Percentiles rank a stretch among this genome's conserved stretches.
Evolutionary conservation across 2,888 invertebrate species (phyloP).

Genomic region (Poecilus cupreus): DNA sequence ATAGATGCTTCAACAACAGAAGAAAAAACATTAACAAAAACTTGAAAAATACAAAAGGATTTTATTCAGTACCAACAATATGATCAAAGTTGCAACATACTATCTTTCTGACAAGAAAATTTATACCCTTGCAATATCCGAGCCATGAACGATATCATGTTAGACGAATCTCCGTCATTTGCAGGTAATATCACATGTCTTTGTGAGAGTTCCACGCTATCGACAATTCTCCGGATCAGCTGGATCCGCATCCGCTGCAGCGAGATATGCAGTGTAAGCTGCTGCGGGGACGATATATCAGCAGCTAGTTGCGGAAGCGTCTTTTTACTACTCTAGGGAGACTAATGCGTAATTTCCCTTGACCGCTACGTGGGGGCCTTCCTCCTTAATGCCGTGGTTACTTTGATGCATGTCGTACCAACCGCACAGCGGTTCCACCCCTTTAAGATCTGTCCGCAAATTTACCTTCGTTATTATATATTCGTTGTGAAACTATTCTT

Average conservation of each 20-base stretch:
- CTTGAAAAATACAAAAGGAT: too few relatives aligned
- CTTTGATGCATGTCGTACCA: conserved; percentile 49
- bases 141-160: not conserved
- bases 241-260: not conserved
- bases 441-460: conserved; percentile 14
- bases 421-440: conserved; percentile 1
- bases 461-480: conserved; percentile 40
- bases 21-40: too few relatives aligned
- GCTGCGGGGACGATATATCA: not conserved
- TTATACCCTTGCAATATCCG: conserved; percentile 10
- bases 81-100: not conserved
- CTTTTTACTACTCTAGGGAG: conserved; percentile 37
- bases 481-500: conserved; percentile 25
- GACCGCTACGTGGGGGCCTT: conserved; percentile 17
- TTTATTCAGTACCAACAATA: too few relatives aligned
- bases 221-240: not conserved
- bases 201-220: not conserved
- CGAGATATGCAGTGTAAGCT: not conserved
- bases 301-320: conserved; percentile 5
- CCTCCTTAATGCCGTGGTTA: conserved; percentile 30
- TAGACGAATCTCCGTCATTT: not conserved
- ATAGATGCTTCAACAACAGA: too few relatives aligned
- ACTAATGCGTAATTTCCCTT: conserved; percentile 26
- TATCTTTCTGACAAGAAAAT: conserved; percentile 9
- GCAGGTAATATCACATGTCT: not conserved